A percentile compares a stretch with the other conserved stretches of the same genome.
phyloP scores from a whole-genome alignment of 2,797 vertebrate species.

The Eulemur mongoz region DNA sequence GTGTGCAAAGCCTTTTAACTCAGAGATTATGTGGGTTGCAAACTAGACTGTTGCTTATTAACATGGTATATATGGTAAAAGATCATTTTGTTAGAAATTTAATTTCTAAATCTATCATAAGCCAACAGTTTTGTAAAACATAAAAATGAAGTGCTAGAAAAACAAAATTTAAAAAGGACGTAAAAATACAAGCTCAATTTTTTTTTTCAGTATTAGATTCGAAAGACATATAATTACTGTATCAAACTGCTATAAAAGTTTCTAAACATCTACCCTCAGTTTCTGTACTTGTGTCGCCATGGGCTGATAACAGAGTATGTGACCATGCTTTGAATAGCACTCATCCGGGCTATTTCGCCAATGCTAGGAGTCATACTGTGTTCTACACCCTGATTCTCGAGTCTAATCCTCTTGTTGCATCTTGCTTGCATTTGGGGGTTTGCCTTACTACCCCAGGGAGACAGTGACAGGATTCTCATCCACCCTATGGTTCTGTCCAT shows the following conservation, averaged over 20 bases:
- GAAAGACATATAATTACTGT: not conserved
- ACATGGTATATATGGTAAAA: not conserved
- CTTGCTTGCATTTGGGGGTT: not conserved
- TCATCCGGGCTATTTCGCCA: not conserved
- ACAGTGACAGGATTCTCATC: not conserved
- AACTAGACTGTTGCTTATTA: not conserved
- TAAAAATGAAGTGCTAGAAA: conserved; percentile 29
- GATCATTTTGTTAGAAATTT: not conserved
- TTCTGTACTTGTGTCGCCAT: not conserved
- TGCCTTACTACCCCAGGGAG: not conserved
- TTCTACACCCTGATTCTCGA: not conserved
- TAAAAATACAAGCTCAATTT: not conserved
- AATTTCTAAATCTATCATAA: conserved; percentile 24
- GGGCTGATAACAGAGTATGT: not conserved
- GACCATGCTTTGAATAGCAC: accelerated
- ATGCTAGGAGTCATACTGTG: too few species aligned
- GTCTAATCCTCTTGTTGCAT: not conserved
- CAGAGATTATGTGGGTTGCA: not conserved
- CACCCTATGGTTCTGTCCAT: not conserved
- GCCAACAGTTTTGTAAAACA: not conserved
- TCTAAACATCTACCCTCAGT: not conserved
- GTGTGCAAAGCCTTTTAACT: not conserved
- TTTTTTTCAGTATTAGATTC: not conserved
- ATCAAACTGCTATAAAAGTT: not conserved
- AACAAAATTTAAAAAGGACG: not conserved